Evolutionary conservation across 30 jellyfish, hydroid and myxozoan genomes (phyloP), one percentile per base, ranked within the genome.

Genomic region (Hydra vulgaris): DNA sequence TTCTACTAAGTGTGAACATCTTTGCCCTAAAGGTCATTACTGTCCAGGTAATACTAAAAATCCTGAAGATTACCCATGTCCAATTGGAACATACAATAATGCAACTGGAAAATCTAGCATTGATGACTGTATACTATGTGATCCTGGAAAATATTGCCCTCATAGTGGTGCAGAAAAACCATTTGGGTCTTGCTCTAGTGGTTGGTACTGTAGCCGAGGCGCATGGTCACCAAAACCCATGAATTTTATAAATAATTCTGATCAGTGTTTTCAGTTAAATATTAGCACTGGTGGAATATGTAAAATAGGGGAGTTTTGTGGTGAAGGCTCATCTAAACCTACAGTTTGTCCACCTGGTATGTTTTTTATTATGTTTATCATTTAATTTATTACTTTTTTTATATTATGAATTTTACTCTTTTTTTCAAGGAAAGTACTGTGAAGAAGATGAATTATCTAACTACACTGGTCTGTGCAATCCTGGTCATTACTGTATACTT

Each of bases 131-230:
- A 54, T 77, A 15, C 86, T 89, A 4, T 89, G 96, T 67, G 96
- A 89, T 67, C 92, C 96, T 12, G 96, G 96, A 17, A 89, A 68
- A 72, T 89, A 89, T 73, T 89, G 96, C 73, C 95, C 95, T 0
- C 73, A 83, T 15, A 40, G 92, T 15, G 96, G 96, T 53, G 79
- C 74, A 0, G 67, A 75, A 17, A 69, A 83, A 22, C 95, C 96
- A 15, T 80, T 53, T 56, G 88, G 76, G 26, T 83, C 80, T 53
- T 89, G 96, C 67, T 83, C 85, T 70, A 84, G 89, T 18, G 96
- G 96, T 1, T 89, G 96, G 96, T 89, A 66, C 73, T 89, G 96
- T 27, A 74, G 95, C 1, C 66, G 96, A 71, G 96, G 96, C 19
- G 95, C 97, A 18, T 89, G 95, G 81, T 85, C 97, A 15, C 68